Percentiles rank a stretch among this genome's conserved stretches.
These are phyloP conservation scores for Pollenia amentaria DNA, from an alignment of 2,888 invertebrate genomes.

Conservation along the genomic window DNA sequence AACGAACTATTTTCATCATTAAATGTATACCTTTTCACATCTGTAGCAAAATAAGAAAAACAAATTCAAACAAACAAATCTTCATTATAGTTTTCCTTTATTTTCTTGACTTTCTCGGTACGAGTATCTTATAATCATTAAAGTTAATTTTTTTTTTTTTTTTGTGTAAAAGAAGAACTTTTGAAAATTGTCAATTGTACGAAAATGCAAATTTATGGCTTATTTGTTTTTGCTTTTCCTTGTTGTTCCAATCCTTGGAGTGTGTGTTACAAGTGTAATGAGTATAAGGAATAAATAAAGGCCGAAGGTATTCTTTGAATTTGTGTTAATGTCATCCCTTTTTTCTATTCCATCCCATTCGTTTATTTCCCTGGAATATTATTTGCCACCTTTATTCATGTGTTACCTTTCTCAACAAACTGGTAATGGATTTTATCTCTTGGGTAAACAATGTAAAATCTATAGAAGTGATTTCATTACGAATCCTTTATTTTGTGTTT, in stretches of 20 bases:
- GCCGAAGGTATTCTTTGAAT: slow-evolving; percentile 32
- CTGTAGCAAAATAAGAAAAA: background rate
- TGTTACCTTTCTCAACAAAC: slow-evolving; percentile 29
- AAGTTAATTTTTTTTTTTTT: background rate
- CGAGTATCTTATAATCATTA: background rate
- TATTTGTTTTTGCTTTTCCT: slow-evolving; percentile 72
- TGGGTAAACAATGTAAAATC: slow-evolving; percentile 56
- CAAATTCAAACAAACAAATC: slow-evolving; percentile 3
- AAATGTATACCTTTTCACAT: slow-evolving; percentile 14
- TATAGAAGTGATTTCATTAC: slow-evolving; percentile 70
- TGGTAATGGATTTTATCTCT: slow-evolving; percentile 37
- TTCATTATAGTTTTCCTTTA: background rate
- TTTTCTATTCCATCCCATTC: slow-evolving; percentile 31
- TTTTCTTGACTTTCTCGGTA: slow-evolving; percentile 24
- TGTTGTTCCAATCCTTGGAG: background rate
- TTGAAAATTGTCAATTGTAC: slow-evolving; percentile 79
- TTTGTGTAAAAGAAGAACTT: slow-evolving; percentile 69
- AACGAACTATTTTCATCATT: background rate
- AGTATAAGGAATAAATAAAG: background rate
- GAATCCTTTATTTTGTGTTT: slow-evolving; percentile 46
- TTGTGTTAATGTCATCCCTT: slow-evolving; percentile 77
- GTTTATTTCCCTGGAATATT: background rate
- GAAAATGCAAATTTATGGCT: slow-evolving; percentile 82
- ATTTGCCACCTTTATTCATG: slow-evolving; percentile 14
- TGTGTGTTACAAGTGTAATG: slow-evolving; percentile 23